Conservation (phyloP, 2,888 invertebrate species). For the Strigamia transsilvanica region DNA sequence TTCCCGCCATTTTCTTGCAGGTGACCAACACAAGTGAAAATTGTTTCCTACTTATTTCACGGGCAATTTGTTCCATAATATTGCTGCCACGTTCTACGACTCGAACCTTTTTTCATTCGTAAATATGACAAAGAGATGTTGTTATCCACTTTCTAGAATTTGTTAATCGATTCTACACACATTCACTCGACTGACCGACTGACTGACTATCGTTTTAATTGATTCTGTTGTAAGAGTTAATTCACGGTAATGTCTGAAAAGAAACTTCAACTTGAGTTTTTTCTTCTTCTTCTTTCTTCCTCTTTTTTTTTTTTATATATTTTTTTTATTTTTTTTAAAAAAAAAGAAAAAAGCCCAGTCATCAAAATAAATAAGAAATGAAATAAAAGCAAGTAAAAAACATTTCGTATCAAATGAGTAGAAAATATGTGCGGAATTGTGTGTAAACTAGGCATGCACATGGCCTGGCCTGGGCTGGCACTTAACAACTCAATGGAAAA, state of each 20-base stretch:
- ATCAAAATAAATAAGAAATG: no score
- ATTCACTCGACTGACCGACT: background rate
- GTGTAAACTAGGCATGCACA: background rate
- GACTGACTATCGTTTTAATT: background rate
- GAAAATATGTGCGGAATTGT: background rate
- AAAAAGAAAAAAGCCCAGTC: no score
- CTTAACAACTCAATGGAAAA: background rate
- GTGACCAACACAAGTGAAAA: no score
- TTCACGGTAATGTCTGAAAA: no score
- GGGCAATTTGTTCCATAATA: no score
- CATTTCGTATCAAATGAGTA: background rate
- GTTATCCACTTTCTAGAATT: conserved; percentile 2
- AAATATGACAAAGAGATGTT: conserved; percentile 17
- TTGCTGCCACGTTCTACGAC: conserved; percentile 9
- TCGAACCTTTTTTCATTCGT: background rate
- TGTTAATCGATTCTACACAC: conserved; percentile 3
- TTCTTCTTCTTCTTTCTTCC: no score
- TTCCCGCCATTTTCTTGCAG: no score
- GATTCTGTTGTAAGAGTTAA: background rate
- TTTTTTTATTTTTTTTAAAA: no score
- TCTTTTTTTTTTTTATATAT: no score
- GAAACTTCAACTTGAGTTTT: no score
- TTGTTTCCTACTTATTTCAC: no score
- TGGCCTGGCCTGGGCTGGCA: background rate
- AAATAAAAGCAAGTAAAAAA: no score